A percentile compares a stretch with the other conserved stretches of the same genome.
These are phyloP conservation scores for Bradypodion ventrale DNA, from an alignment of 2,797 vertebrate genomes.

Conservation along the genomic window DNA sequence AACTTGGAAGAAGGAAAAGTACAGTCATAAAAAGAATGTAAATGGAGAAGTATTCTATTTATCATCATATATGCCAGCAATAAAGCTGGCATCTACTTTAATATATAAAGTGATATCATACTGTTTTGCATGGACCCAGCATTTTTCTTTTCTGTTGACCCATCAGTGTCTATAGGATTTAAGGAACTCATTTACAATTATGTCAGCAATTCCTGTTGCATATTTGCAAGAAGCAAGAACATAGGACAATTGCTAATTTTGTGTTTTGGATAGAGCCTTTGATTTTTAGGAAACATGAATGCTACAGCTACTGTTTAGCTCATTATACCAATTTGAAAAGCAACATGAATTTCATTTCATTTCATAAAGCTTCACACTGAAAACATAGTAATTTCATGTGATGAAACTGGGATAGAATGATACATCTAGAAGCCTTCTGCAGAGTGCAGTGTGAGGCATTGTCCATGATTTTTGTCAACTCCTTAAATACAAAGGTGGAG, in stretches of 20 bases:
- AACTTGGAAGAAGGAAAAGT: background rate
- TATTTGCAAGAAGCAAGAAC: conserved; percentile 8
- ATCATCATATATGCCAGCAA: background rate
- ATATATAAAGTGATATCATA: background rate
- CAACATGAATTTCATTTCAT: background rate
- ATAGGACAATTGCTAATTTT: background rate
- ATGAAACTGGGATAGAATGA: background rate
- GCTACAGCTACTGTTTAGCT: background rate
- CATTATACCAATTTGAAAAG: background rate
- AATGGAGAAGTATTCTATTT: background rate
- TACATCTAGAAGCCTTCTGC: background rate
- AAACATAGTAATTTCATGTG: background rate
- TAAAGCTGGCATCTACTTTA: background rate
- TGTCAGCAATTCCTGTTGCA: background rate
- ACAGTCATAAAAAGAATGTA: background rate
- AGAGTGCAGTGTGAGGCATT: background rate
- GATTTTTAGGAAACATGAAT: background rate
- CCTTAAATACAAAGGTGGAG: background rate
- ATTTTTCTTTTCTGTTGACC: background rate
- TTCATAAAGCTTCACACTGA: background rate
- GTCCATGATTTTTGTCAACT: background rate
- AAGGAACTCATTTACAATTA: background rate
- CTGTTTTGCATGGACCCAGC: background rate
- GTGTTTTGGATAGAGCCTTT: background rate
- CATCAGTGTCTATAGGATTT: conserved; percentile 16